Percentiles rank a stretch among this genome's conserved stretches.
phyloP scores from a whole-genome alignment of 1,140 invertebrate species.

The Harpegnathos saltator region DNA sequence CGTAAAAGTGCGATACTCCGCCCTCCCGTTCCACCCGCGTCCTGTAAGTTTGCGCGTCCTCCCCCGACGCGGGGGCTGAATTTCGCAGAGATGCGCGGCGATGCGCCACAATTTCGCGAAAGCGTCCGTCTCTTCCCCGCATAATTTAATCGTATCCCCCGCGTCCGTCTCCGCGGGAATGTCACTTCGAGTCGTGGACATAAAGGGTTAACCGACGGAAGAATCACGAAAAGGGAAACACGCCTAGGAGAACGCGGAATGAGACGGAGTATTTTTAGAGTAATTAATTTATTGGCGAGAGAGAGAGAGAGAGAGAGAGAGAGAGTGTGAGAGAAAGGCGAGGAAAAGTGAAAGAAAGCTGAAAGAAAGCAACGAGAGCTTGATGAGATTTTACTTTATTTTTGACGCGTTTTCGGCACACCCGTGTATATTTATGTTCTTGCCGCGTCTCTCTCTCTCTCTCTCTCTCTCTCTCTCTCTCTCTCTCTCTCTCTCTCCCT shows the following conservation, averaged over 20 bases:
- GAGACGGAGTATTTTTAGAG: no score
- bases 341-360: neutral
- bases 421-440: neutral
- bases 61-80: slow-evolving; percentile 1
- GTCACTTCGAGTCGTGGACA: neutral
- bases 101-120: slow-evolving; percentile 7
- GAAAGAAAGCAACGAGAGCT: no score
- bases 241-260: no score
- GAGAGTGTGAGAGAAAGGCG: neutral
- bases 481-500: neutral
- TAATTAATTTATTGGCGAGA: no score
- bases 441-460: neutral
- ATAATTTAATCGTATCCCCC: slow-evolving; percentile 31
- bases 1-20: slow-evolving; percentile 50
- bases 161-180: neutral
- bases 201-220: slow-evolving; percentile 20
- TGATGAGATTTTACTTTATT: no score
- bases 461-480: no score
- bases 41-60: slow-evolving; percentile 34
- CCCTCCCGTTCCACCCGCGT: neutral
- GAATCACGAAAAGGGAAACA: neutral
- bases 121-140: neutral
- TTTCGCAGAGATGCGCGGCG: neutral
- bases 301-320: neutral
- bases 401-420: neutral